Evolutionary conservation across 2,888 invertebrate species (phyloP), one percentile per base, ranked within the genome.

Genomic region (Phengaris alcon): DNA sequence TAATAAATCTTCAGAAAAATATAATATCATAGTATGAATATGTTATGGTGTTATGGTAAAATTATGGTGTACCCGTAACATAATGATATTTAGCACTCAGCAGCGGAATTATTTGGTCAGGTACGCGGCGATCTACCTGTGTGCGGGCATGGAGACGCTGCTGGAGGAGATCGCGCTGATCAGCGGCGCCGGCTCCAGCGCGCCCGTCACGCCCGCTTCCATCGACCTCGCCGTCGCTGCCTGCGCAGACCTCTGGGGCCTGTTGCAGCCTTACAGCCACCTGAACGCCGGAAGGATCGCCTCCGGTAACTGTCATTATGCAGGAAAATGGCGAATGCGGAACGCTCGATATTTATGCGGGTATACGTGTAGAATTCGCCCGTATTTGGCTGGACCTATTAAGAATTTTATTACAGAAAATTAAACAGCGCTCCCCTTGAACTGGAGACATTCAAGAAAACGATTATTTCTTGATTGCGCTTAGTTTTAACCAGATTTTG

Each of bases 231-330:
- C 97, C 13, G 97, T 98, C 75, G 97, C 97, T 35, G 96, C 95
- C 86, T 97, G 97, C 82, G 97, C 97, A 0, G 98, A 98, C 83
- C 93, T 98, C 75, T 98, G 98, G 98, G 98, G 98, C 0, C 90
- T 98, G 70, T 88, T 98, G 77, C 98, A 98, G 85, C 98, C 98
- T 0, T 98, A 97, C 85, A 97, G 97, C 70, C 98, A 98, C 88
- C 90, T 98, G 12, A 98, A 98, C 86, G 97, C 97, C 3, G 98
- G 98, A 0, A 94, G 98, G 79, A 95, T 97, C 51, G 97, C 98
- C 35, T 97, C 97, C 79, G 98, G 97, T 96, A 86, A 79, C 57
- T 64, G 46, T 48, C 48, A 48, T 48, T 75, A 46, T 35, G 54
- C 22, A 35, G 64, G 8, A 1, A 12, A 35, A 13, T 69, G 35